A percentile compares a stretch with the other conserved stretches of the same genome.
Conservation (phyloP, 2,113 vertebrate species). For the Meles meles region DNA sequence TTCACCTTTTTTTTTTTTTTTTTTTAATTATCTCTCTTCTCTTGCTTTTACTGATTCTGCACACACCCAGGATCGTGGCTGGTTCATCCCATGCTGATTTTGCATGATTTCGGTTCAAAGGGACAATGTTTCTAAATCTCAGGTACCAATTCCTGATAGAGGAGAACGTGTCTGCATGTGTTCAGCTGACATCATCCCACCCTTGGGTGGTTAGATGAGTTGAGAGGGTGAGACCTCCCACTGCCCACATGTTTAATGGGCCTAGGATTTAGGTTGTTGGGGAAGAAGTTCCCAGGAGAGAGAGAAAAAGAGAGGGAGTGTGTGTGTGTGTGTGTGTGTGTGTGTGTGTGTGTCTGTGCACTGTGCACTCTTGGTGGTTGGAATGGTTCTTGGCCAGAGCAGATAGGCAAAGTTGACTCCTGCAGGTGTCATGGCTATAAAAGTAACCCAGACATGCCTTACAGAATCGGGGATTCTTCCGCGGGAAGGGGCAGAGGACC, state of each 20-base stretch:
- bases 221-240: background rate
- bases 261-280: too few relatives aligned
- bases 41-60: background rate
- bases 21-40: background rate
- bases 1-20: background rate
- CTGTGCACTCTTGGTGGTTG: too few relatives aligned
- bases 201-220: fast-evolving
- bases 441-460: fast-evolving
- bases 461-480: fast-evolving
- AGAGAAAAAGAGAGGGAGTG: background rate
- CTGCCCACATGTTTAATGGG: fast-evolving
- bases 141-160: background rate
- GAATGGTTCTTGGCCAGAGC: background rate
- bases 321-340: too few relatives aligned
- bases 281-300: background rate
- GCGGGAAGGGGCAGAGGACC: fast-evolving
- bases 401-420: background rate
- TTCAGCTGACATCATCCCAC: fast-evolving
- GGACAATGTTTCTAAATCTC: background rate
- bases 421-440: fast-evolving
- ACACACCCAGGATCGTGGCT: fast-evolving
- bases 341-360: fast-evolving
- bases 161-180: fast-evolving
- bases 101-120: background rate
- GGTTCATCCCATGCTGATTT: background rate